These are phyloP conservation scores for Anorthoa munda DNA, from an alignment of 2,888 invertebrate genomes.

Conservation along the genomic window DNA sequence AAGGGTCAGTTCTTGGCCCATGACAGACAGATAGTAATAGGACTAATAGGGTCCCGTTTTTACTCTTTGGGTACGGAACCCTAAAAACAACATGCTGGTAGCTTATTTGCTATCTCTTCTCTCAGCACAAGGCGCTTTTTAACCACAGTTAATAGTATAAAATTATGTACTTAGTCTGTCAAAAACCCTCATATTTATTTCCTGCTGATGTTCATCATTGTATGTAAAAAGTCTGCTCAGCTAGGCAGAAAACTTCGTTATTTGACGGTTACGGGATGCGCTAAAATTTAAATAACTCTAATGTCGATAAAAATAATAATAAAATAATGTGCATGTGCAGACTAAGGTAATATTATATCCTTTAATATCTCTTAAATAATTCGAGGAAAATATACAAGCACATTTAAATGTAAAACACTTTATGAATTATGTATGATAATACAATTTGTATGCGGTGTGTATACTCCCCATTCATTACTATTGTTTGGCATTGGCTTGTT, in stretches of 20 bases:
- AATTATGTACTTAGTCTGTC: background rate
- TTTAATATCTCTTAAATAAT: slow-evolving; percentile 10
- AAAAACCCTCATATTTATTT: background rate
- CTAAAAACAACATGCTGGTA: no score
- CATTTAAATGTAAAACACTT: slow-evolving; percentile 30
- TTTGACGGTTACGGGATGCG: background rate
- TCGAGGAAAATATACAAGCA: slow-evolving; percentile 31
- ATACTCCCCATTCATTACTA: slow-evolving; percentile 36
- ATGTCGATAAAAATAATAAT: background rate
- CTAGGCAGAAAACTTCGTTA: background rate
- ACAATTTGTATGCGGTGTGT: slow-evolving; percentile 44
- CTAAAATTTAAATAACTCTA: background rate
- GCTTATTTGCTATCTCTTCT: no score
- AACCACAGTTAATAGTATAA: no score
- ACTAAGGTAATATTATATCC: background rate
- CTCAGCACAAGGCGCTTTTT: no score
- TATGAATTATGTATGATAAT: slow-evolving; percentile 34
- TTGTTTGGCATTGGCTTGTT: slow-evolving; percentile 27
- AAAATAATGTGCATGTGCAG: background rate
- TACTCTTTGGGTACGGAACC: no score
- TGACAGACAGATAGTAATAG: no score
- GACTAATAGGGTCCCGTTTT: no score
- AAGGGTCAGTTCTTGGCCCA: no score
- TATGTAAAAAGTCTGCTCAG: background rate
- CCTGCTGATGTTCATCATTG: no score